Evolutionary conservation across 92 coral and sea anemone genomes (phyloP), one percentile per base, ranked within the genome.

Genomic region (Epizoanthus stellaris): DNA sequence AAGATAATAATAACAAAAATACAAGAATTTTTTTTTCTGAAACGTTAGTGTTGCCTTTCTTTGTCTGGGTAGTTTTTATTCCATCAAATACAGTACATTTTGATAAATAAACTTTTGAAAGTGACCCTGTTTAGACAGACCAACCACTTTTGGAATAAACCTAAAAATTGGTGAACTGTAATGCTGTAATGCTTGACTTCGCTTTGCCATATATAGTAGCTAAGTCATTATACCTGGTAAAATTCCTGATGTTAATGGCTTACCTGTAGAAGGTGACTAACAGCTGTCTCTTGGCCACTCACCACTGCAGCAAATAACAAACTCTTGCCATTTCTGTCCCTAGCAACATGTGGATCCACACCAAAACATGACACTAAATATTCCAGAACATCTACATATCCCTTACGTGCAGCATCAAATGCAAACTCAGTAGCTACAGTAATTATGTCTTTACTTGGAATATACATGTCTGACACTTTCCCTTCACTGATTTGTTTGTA

Each of bases 301-400:
- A 88, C 75, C 7, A 95, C 92, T 64, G 98, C 91, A 9, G 93
- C 67, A 88, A 95, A 95, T 83, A 94, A 21, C 25, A 95, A 81
- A 56, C 91, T 87, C 81, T 82, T 89, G 0, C 90, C 90, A 70
- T 81, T 89, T 23, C 73, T 60, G 34, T 85, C 85, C 57, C 82
- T 85, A 20, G 88, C 73, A 58, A 54, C 75, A 5, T 77, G 82
- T 9, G 85, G 90, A 45, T 90, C 89, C 49, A 95, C 73, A 49
- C 80, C 42, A 86, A 85, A 92, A 54, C 75, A 83, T 53, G 54
- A 64, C 61, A 91, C 47, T 30, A 95, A 87, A 81, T 86, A 94
- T 40, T 89, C 84, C 62, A 95, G 82, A 40, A 94, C 98, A 63
- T 95, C 93, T n/a, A 89, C 70, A 70, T 88, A 91, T 14, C 97